Conservation (phyloP, 2,888 invertebrate genomes). For the Penaeus monodon region DNA sequence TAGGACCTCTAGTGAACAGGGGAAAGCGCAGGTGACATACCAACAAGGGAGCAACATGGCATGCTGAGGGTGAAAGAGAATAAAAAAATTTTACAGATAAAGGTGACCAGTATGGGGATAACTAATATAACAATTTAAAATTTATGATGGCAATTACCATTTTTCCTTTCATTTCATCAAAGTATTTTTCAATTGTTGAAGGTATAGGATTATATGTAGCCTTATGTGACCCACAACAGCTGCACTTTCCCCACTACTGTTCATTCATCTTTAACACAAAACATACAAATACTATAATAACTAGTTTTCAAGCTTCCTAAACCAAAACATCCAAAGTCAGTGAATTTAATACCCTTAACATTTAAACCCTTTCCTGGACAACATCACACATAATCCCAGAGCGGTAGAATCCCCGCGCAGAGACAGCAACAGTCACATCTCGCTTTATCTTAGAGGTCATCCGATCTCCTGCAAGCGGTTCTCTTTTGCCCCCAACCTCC, state of each 20-base stretch:
- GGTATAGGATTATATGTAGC: too few species aligned
- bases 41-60: constrained; percentile 93
- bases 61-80: constrained; percentile 76
- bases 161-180: too few species aligned
- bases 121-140: too few species aligned
- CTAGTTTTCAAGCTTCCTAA: background rate
- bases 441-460: constrained; percentile 94
- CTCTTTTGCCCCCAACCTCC: constrained; percentile 89
- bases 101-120: background rate
- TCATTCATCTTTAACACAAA: background rate
- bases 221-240: too few species aligned
- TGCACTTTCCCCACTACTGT: too few species aligned
- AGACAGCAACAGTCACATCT: constrained; percentile 94
- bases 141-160: too few species aligned
- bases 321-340: background rate
- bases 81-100: background rate
- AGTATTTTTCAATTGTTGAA: too few species aligned
- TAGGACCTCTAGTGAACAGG: constrained; percentile 86
- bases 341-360: background rate
- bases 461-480: constrained; percentile 89
- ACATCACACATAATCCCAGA: constrained; percentile 98
- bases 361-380: constrained; percentile 79
- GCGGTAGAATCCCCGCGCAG: constrained; percentile 88
- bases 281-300: background rate
- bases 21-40: constrained; percentile 94